Base-by-base conservation (phyloP, 2,113 vertebrate species). In the Typhlomys cinereus region DNA sequence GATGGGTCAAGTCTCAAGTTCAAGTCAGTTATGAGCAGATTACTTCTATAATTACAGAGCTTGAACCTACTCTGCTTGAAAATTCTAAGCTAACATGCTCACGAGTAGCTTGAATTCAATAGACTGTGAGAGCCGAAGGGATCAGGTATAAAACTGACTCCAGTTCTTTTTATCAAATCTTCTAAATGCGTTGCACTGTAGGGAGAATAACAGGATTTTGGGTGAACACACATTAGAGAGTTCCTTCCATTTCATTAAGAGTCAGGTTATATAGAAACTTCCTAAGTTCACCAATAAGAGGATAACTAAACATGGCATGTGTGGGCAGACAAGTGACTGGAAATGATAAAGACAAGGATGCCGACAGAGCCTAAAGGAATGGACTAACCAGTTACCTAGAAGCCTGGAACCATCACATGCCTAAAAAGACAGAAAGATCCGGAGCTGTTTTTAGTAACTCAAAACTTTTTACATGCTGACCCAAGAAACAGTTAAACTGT, bases 101-200 rank as follows among this genome's bases (percentile, higher is more conserved):
- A 88, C 27, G 25, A 73, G 83, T 2, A 78, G 76, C 36, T 36
- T 64, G 34, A 78, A 29, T 20, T 82, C 41, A 73, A 85, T 2
- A 81, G 70, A 27, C 14, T 67, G 59, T 76, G 46, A 81, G 69
- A 88, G 34, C 48, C 34, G 17, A 82, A 85, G 84, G 15, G 18
- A 59, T 82, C 34, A 80, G 67, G 75, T 50, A 61, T 69, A 54
- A 89, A 86, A 71, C 8, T 44, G 52, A 66, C 59, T 85, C 41
- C 67, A 75, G 64, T n/a, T 74, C 50, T 21, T 70, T 75, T 71
- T 34, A 54, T 11, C 29, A 88, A 82, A 86, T 25, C 36, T 82
- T 91, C 57, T 73, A 94, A 93, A 92, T 57, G 29, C 10, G 83
- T 61, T 84, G 59, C 54, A 67, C 79, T 69, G n/a, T 54, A 50